Conservation (phyloP, 2,888 invertebrate species). For the Trichogramma evanescens region DNA sequence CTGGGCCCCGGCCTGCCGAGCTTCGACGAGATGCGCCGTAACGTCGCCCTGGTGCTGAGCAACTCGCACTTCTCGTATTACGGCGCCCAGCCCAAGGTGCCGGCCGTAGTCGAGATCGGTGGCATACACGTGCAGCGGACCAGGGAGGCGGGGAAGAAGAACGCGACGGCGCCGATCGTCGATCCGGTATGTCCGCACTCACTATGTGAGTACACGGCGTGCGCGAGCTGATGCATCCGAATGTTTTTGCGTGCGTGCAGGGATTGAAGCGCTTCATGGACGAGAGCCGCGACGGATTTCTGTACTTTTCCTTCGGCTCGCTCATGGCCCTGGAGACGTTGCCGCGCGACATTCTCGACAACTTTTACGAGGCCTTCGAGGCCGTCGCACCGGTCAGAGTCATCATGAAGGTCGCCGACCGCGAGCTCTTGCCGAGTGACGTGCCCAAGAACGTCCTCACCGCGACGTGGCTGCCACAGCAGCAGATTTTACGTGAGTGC, state of each 20-base stretch:
- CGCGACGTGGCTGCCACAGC: slow-evolving; percentile 35
- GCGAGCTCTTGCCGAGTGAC: slow-evolving; percentile 28
- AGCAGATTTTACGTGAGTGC: slow-evolving; percentile 30
- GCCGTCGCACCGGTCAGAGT: slow-evolving; percentile 36
- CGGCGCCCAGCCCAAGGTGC: slow-evolving; percentile 48
- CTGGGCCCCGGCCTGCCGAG: slow-evolving; percentile 26
- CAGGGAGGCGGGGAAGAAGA: slow-evolving; percentile 16
- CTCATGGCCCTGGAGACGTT: slow-evolving; percentile 36
- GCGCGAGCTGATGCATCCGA: neutral
- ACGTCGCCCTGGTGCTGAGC: slow-evolving; percentile 44
- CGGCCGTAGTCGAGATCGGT: slow-evolving; percentile 52
- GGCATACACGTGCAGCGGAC: slow-evolving; percentile 46
- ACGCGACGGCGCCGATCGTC: slow-evolving; percentile 24
- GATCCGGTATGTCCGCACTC: neutral
- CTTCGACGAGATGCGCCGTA: slow-evolving; percentile 28
- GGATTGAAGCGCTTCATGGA: slow-evolving; percentile 36
- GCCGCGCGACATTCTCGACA: slow-evolving; percentile 24
- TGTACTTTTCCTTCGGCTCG: slow-evolving; percentile 40
- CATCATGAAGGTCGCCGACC: slow-evolving; percentile 31
- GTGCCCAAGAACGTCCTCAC: slow-evolving; percentile 35
- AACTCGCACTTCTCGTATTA: slow-evolving; percentile 53
- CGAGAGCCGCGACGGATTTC: slow-evolving; percentile 33
- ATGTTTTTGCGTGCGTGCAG: slow-evolving; percentile 21
- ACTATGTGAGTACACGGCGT: too few relatives aligned
- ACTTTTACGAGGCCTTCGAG: slow-evolving; percentile 29